A percentile compares a stretch with the other conserved stretches of the same genome.
phyloP scores from a whole-genome alignment of 2,888 invertebrate species.

The Machimus atricapillus region DNA sequence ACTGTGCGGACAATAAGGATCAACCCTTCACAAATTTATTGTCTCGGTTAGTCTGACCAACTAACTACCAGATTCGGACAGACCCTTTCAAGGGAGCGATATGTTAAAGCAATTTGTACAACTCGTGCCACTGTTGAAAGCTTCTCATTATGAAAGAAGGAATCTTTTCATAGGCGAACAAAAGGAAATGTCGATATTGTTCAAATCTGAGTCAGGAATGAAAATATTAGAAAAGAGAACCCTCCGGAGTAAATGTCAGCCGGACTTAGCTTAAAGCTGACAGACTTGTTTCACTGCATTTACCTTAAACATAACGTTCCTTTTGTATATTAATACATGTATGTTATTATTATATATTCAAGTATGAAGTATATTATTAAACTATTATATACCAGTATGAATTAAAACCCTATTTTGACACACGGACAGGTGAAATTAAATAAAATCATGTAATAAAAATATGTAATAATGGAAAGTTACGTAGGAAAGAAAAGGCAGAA shows the following conservation, averaged over 20 bases:
- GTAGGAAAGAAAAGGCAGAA: too few species aligned
- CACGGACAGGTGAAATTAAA: too few species aligned
- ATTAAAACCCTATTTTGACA: too few species aligned
- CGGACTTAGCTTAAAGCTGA: not conserved
- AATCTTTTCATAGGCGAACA: not conserved
- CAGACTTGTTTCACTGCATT: not conserved
- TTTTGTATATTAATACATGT: too few species aligned
- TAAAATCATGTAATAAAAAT: too few species aligned
- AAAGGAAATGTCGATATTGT: not conserved
- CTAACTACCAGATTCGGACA: not conserved
- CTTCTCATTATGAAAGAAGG: not conserved
- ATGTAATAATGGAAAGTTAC: too few species aligned
- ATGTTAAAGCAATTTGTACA: not conserved
- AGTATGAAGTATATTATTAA: too few species aligned
- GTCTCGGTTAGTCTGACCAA: not conserved
- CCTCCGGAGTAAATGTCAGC: not conserved
- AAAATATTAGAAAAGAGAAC: not conserved
- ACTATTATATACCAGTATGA: too few species aligned
- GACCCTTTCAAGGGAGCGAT: not conserved
- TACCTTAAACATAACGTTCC: too few species aligned
- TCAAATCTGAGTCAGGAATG: not conserved
- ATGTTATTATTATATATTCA: too few species aligned
- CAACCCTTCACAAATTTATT: not conserved
- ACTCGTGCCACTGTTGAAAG: not conserved
- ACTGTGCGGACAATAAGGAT: not conserved